A percentile compares a stretch with the other conserved stretches of the same genome.
Conservation (phyloP, 2,888 invertebrate species). For the Agonopterix alstromeriana region DNA sequence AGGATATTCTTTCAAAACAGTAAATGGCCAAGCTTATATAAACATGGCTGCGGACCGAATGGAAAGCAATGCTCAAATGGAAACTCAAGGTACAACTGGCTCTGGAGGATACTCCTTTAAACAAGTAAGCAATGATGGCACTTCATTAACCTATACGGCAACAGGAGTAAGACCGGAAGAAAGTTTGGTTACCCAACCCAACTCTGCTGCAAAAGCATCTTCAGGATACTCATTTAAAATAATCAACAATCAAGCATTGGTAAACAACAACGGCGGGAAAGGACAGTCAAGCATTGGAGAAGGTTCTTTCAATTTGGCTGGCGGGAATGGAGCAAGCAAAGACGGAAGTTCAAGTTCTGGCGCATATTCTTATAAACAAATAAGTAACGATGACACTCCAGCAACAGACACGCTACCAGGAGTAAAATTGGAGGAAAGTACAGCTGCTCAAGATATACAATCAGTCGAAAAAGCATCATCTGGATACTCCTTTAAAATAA, state of each 20-base stretch:
- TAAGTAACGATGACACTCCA: neutral
- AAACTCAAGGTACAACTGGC: neutral
- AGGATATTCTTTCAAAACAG: neutral
- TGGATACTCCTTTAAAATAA: constrained; percentile 1
- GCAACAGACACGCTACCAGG: neutral
- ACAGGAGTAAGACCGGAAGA: no score
- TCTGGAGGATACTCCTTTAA: constrained; percentile 12
- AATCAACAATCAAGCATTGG: no score
- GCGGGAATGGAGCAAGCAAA: neutral
- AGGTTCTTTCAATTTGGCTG: no score
- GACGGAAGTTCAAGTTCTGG: neutral
- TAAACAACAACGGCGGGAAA: no score
- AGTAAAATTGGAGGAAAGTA: neutral
- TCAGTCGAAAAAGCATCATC: neutral
- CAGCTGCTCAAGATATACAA: neutral
- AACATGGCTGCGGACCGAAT: neutral
- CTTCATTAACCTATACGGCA: constrained; percentile 6
- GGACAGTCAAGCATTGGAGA: no score
- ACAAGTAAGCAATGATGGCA: constrained; percentile 12
- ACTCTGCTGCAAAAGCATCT: no score
- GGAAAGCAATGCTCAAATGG: neutral
- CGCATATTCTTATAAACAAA: neutral
- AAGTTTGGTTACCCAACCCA: no score
- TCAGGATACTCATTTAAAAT: no score
- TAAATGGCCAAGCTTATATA: neutral